These are phyloP conservation scores for Dasyornis broadbenti DNA, from an alignment of 2,113 vertebrate genomes.

Conservation along the genomic window DNA sequence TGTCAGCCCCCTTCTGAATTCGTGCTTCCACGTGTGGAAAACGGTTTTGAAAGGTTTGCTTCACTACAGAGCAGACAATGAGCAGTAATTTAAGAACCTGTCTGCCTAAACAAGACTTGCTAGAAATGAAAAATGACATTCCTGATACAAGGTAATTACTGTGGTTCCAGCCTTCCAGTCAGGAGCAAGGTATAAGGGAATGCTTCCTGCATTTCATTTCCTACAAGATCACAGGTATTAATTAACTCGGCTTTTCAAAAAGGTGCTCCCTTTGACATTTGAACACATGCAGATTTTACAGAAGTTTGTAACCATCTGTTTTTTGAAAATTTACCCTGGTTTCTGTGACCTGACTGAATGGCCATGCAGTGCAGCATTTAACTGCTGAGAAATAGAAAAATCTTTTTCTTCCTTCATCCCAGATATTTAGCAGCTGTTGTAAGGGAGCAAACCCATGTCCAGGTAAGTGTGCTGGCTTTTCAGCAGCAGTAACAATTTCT, in stretches of 20 bases:
- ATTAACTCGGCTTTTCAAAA: slow-evolving; percentile 31
- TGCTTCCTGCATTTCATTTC: slow-evolving; percentile 16
- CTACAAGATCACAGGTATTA: slow-evolving; percentile 37
- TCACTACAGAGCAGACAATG: neutral
- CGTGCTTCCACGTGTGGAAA: neutral
- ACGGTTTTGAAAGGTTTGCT: neutral
- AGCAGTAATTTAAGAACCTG: slow-evolving; percentile 30
- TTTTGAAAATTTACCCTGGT: neutral
- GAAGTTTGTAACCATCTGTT: neutral
- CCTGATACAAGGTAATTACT: slow-evolving; percentile 15
- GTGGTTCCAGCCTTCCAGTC: neutral
- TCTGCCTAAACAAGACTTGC: neutral
- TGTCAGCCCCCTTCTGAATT: neutral
- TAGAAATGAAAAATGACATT: slow-evolving; percentile 52
- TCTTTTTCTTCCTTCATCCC: neutral
- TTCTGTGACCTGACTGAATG: neutral
- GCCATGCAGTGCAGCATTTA: neutral
- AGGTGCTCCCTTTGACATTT: neutral
- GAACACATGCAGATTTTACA: neutral
- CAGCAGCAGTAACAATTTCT: neutral
- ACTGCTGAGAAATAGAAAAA: neutral
- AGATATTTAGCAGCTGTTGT: neutral
- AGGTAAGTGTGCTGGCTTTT: neutral
- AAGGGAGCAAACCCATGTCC: neutral
- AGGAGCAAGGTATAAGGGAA: neutral